Percentiles rank a stretch among this genome's conserved stretches.
phyloP scores from a whole-genome alignment of 2,888 invertebrate species.

The Dynastes maya region DNA sequence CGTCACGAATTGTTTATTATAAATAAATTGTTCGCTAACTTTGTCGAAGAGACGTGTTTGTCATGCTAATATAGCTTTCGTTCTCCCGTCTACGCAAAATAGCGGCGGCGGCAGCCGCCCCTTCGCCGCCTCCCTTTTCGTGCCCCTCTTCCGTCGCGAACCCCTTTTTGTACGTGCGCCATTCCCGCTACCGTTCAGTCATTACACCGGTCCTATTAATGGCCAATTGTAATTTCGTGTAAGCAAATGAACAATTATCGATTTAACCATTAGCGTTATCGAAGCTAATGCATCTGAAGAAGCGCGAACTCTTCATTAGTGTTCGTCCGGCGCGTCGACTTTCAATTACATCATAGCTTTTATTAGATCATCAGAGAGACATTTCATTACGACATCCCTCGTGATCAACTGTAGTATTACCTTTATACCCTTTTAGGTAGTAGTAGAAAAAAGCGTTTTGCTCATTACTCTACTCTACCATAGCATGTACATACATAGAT shows the following conservation, averaged over 20 bases:
- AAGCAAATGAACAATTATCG: conserved; percentile 70
- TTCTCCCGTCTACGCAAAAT: conserved; percentile 42
- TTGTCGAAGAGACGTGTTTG: conserved; percentile 53
- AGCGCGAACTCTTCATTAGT: conserved; percentile 69
- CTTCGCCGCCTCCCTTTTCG: conserved; percentile 39
- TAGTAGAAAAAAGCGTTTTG: conserved; percentile 30
- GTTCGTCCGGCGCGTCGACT: conserved; percentile 55
- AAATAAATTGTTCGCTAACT: conserved; percentile 55
- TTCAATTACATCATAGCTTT: conserved; percentile 65
- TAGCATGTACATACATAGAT: background rate
- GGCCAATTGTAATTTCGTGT: conserved; percentile 67
- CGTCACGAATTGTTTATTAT: conserved; percentile 55
- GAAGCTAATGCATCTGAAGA: conserved; percentile 65
- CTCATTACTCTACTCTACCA: conserved; percentile 29
- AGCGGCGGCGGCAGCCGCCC: conserved; percentile 18
- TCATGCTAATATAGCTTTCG: conserved; percentile 51
- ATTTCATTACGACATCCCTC: conserved; percentile 62
- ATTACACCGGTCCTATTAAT: conserved; percentile 59
- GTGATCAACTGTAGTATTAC: conserved; percentile 32
- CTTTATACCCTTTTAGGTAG: conserved; percentile 18
- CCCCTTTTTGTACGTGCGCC: conserved; percentile 17
- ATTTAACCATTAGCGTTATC: conserved; percentile 71
- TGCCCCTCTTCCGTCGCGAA: conserved; percentile 24
- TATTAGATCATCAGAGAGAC: conserved; percentile 58
- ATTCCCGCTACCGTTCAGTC: conserved; percentile 30